Evolutionary conservation across 2,797 vertebrate genomes (phyloP).

Genomic region (Crax fasciolata): DNA sequence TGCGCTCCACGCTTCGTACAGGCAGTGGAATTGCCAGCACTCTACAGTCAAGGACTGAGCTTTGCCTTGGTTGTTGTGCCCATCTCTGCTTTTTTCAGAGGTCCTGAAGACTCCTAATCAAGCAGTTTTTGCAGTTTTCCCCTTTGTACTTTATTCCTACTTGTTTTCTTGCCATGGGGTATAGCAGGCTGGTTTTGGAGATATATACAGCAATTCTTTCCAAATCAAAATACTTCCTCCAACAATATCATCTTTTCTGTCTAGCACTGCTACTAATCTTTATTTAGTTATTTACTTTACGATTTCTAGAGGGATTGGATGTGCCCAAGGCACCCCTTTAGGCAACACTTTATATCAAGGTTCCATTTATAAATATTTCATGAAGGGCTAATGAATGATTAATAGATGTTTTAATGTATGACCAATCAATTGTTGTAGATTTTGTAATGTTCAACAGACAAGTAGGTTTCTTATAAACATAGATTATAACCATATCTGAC

Average conservation of each 20-base stretch:
- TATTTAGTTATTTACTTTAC: slow-evolving; percentile 64
- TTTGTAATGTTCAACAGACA: slow-evolving; percentile 30
- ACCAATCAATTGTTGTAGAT: slow-evolving; percentile 68
- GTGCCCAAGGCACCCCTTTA: slow-evolving; percentile 61
- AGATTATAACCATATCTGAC: slow-evolving; percentile 68
- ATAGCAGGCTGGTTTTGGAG: not conserved
- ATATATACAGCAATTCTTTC: slow-evolving; percentile 2
- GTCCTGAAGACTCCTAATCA: not conserved
- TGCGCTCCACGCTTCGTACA: not conserved
- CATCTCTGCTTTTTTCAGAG: not conserved
- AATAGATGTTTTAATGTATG: slow-evolving; percentile 75
- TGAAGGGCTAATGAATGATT: slow-evolving; percentile 76
- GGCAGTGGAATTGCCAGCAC: not conserved
- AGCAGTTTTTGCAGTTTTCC: not conserved
- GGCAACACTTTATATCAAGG: slow-evolving; percentile 74
- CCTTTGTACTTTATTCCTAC: not conserved
- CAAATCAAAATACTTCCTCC: slow-evolving; percentile 27
- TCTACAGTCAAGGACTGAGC: not conserved
- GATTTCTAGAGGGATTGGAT: slow-evolving; percentile 49
- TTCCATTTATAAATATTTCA: slow-evolving; percentile 76
- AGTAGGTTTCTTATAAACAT: slow-evolving; percentile 69
- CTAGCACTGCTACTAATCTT: slow-evolving; percentile 37
- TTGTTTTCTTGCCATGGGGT: not conserved
- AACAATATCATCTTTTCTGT: slow-evolving; percentile 36
- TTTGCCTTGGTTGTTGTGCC: not conserved